Evolutionary conservation across 2,888 invertebrate genomes (phyloP), one percentile per base, ranked within the genome.

Genomic region (Chalcosyrphus nemorum): DNA sequence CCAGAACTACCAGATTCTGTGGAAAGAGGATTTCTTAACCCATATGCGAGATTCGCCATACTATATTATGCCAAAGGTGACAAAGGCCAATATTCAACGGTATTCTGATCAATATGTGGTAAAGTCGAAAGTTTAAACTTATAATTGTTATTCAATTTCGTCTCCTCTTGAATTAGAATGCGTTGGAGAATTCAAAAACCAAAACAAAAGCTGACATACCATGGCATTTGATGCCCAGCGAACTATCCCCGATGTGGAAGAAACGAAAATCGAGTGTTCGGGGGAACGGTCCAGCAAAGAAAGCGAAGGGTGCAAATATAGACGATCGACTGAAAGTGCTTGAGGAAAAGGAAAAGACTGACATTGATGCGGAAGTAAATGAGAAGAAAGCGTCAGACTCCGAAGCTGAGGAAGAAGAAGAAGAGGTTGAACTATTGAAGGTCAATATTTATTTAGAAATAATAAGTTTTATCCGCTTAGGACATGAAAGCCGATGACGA

Each of bases 21-120:
- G 96, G 81, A 95, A 95, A 88, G 95, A 95, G 87, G 95, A 95
- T 87, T 95, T 94, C 87, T 93, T 95, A 7, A 95, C 95, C 86
- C 94, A 93, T 87, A 93, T 95, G 92, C 93, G 94, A 68, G 94
- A 95, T 72, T 95, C 95, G 0, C 93, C 94, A 0, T 91, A 91
- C 47, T 91, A 88, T 45, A 80, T 90, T 0, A 81, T 88, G 9
- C 88, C 89, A 66, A 86, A 87, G 84, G 82, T 29, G 61, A 70
- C 35, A 19, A 81, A 50, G 81, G 86, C 63, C 2, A 75, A 57
- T 15, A 86, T 87, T 13, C 86, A 88, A 43, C 71, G 88, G 5
- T 88, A 88, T 65, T 87, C 88, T 0, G 88, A 88, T 66, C 88
- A 88, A 68, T 88, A 86, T 84, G 87, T 86, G 68, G 89, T 89